Evolutionary conservation across 1,140 invertebrate species (phyloP).

Genomic region (Aphelinus certus): DNA sequence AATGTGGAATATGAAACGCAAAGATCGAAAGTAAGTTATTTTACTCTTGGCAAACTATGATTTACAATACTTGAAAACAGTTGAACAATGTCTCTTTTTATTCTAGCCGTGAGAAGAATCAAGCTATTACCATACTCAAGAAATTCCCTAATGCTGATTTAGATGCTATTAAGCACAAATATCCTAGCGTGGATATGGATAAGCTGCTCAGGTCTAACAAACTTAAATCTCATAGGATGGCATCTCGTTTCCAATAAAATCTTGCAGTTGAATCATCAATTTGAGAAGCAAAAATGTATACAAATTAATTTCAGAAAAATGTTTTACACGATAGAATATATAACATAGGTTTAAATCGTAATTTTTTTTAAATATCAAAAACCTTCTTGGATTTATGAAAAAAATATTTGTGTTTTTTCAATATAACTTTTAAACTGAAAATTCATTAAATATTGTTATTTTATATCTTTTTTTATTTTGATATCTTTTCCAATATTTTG

Average conservation of each 20-base stretch:
- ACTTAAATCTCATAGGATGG: slow-evolving; percentile 34
- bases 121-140: slow-evolving; percentile 75
- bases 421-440: no score
- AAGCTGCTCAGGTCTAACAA: slow-evolving; percentile 62
- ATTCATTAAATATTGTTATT: no score
- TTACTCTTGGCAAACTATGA: slow-evolving; percentile 32
- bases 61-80: slow-evolving; percentile 24
- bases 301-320: no score
- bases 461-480: no score
- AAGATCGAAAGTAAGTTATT: slow-evolving; percentile 64
- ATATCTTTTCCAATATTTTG: no score
- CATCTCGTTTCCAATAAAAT: slow-evolving; percentile 12
- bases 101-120: slow-evolving; percentile 71
- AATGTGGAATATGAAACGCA: slow-evolving; percentile 68
- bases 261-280: neutral
- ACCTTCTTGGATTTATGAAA: no score
- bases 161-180: slow-evolving; percentile 76
- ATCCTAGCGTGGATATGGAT: slow-evolving; percentile 81
- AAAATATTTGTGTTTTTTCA: no score
- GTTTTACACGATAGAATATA: no score
- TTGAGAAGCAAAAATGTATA: no score
- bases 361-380: no score
- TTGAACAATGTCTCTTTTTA: slow-evolving; percentile 37
- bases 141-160: slow-evolving; percentile 81
- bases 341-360: no score